Evolutionary conservation across 1,140 invertebrate species (phyloP), one percentile per base, ranked within the genome.

Genomic region (Lordiphosa clarofinis): DNA sequence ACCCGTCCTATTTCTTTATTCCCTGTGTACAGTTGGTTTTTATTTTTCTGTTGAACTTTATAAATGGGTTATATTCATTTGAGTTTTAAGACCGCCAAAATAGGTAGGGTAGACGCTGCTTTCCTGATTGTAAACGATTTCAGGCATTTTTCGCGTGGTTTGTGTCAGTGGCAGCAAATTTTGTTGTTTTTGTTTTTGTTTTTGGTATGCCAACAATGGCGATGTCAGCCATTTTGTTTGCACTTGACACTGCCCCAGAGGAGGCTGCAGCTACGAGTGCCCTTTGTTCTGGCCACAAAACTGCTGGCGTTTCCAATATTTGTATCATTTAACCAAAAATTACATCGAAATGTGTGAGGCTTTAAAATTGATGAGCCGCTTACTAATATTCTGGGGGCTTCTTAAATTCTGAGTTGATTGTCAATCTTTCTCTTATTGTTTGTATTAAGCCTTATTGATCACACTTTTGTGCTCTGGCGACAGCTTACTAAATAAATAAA

Each of bases 221-320:
- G 42, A 38, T 52, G 60, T 36, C 56, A 39, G 71, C 63, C 74
- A 78, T 78, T 78, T 79, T 79, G 74, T 79, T 78, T 78, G 69
- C 74, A 78, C 56, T 79, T 67, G 74, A 74, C 75, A 74, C 68
- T 58, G 39, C 44, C 56, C 37, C 59, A 59, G 39, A 55, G 44
- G 50, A 46, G 33, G 21, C 21, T 66, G 63, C 63, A 65, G 43
- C 15, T 9, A 10, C 38, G 5, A 43, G n/a, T 4, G 43, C 63
- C 58, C 47, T 58, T 31, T 19, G 15, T 12, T 12, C 49, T 28
- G 59, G 40, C 46, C 63, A 50, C 36, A 38, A 38, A 37, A 57
- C 21, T 66, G 53, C 12, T 47, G 52, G 44, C 61, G 39, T 13
- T 13, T 64, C 57, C 64, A 67, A 67, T 67, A 67, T 67, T 58